These are phyloP conservation scores for Porites australiensis DNA, from an alignment of 64 coral and sea anemone species.

Conservation along the genomic window DNA sequence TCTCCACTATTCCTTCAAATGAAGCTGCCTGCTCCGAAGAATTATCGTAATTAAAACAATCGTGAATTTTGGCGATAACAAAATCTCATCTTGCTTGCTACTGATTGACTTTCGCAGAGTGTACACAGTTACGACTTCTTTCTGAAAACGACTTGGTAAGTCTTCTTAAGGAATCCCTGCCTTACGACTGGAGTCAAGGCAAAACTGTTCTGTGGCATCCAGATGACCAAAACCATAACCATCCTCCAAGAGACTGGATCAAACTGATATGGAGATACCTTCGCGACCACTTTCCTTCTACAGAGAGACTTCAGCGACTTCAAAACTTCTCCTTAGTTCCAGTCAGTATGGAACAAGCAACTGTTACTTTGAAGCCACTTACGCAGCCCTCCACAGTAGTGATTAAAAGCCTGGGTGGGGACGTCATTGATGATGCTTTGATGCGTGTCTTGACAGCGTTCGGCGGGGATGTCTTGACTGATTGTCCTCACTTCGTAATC, in stretches of 20 bases:
- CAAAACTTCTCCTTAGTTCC: slow-evolving; percentile 62
- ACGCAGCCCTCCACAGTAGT: slow-evolving; percentile 67
- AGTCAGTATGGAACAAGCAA: slow-evolving; percentile 5
- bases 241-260: slow-evolving; percentile 63
- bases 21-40: too few relatives aligned
- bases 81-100: background rate
- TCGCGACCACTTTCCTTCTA: slow-evolving; percentile 25
- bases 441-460: slow-evolving; percentile 23
- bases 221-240: background rate
- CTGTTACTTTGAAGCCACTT: slow-evolving; percentile 41
- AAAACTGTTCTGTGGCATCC: slow-evolving; percentile 51
- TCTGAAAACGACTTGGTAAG: background rate
- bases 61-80: background rate
- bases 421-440: slow-evolving; percentile 47
- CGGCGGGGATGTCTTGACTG: slow-evolving; percentile 61
- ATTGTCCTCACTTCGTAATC: slow-evolving; percentile 55
- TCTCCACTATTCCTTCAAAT: too few relatives aligned
- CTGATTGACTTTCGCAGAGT: background rate
- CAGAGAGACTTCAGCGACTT: slow-evolving; percentile 39
- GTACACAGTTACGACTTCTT: slow-evolving; percentile 38
- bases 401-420: slow-evolving; percentile 5
- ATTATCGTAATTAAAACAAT: too few relatives aligned
- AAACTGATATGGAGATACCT: slow-evolving; percentile 79
- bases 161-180: slow-evolving; percentile 27
- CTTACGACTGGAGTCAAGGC: slow-evolving; percentile 40